These are phyloP conservation scores for Lepidurus arcticus DNA, from an alignment of 1,140 invertebrate species.

Conservation along the genomic window DNA sequence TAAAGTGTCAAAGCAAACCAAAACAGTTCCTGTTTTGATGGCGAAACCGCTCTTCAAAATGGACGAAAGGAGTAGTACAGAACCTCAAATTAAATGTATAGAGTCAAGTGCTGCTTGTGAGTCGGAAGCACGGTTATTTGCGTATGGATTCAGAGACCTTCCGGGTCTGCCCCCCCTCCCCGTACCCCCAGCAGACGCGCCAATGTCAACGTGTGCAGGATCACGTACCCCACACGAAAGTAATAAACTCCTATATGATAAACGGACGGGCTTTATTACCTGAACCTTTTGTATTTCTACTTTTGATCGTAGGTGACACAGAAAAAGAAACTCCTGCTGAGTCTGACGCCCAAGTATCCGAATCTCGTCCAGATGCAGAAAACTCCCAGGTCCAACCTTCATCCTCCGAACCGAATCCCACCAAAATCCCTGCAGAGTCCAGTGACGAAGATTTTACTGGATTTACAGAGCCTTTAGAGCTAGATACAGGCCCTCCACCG, in stretches of 20 bases:
- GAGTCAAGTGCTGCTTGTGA: neutral
- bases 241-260: neutral
- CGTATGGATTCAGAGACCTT: constrained; percentile 11
- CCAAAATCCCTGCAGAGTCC: neutral
- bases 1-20: neutral
- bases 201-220: neutral
- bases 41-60: neutral
- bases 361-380: neutral
- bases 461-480: neutral
- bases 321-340: neutral
- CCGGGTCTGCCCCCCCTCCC: constrained; percentile 5
- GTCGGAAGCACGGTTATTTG: neutral
- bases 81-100: neutral
- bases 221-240: constrained; percentile 9
- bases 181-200: constrained; percentile 10
- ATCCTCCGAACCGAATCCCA: neutral
- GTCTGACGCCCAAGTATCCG: neutral
- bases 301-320: neutral
- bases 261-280: neutral
- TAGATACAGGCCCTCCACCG: neutral
- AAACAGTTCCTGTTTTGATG: neutral
- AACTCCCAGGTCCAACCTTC: neutral
- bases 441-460: neutral
- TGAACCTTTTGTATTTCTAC: neutral
- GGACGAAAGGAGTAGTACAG: neutral